Evolutionary conservation across 2,888 invertebrate genomes (phyloP).

Genomic region (Nasonia oneida): DNA sequence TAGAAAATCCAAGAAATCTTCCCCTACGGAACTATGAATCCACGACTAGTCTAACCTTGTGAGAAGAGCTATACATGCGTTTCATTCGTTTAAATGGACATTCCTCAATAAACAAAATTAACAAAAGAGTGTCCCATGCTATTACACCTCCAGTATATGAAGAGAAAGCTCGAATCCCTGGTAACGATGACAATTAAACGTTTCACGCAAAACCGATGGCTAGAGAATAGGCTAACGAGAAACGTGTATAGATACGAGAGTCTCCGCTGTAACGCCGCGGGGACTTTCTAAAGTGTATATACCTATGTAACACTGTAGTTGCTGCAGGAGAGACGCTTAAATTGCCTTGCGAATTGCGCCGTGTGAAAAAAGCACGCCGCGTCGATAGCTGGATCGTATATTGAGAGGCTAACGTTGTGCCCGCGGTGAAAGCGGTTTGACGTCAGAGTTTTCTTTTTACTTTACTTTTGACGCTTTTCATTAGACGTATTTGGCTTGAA

Average conservation of each 20-base stretch:
- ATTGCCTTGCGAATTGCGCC: constrained; percentile 9
- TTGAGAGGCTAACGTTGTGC: background rate
- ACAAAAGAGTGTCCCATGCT: background rate
- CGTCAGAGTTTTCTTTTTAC: background rate
- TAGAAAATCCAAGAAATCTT: too few relatives aligned
- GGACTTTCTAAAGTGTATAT: constrained; percentile 48
- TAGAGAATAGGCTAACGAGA: constrained; percentile 4
- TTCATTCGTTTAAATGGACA: background rate
- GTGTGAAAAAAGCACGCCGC: constrained; percentile 20
- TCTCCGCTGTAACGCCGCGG: background rate
- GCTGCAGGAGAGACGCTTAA: constrained; percentile 20
- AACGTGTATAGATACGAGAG: background rate
- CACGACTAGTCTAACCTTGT: too few relatives aligned
- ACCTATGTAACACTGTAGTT: background rate
- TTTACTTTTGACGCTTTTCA: constrained; percentile 22
- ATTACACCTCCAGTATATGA: background rate
- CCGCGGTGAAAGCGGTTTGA: constrained; percentile 48
- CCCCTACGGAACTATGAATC: too few relatives aligned
- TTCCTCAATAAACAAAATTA: background rate
- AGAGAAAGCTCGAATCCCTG: background rate
- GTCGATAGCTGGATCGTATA: background rate
- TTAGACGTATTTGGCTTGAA: background rate
- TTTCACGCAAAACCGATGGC: background rate
- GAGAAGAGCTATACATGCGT: background rate
- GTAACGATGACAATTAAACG: constrained; percentile 35